A percentile compares a stretch with the other conserved stretches of the same genome.
Evolutionary conservation across 2,113 vertebrate species (phyloP).

Genomic region (Vulpes ferrilata): DNA sequence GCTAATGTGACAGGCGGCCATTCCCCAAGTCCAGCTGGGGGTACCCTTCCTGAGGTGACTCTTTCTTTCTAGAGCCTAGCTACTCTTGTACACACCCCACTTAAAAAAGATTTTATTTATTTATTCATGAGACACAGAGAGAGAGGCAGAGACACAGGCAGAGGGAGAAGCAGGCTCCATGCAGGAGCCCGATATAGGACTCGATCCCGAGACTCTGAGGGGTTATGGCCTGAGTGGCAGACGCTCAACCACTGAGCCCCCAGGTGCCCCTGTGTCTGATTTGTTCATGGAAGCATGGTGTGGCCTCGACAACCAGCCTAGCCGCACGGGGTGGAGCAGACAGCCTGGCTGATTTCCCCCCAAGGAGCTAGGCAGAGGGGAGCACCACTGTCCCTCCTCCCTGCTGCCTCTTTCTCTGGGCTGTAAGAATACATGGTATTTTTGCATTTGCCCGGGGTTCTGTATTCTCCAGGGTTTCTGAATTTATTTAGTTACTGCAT

Average conservation of each 20-base stretch:
- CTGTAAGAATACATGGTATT: rapidly evolving
- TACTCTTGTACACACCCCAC: rapidly evolving
- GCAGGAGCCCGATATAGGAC: too few species aligned
- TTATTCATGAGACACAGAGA: too few species aligned
- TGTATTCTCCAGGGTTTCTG: neutral
- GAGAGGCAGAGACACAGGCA: too few species aligned
- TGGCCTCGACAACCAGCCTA: neutral
- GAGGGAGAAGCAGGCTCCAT: too few species aligned
- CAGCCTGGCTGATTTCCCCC: too few species aligned
- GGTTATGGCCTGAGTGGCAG: too few species aligned
- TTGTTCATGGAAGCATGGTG: neutral
- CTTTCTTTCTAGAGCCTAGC: neutral
- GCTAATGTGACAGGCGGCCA: neutral
- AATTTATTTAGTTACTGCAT: neutral
- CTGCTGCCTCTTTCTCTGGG: neutral
- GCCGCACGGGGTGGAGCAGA: too few species aligned
- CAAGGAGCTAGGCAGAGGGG: neutral
- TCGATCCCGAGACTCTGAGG: too few species aligned
- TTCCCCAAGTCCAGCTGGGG: rapidly evolving
- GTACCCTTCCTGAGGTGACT: too few species aligned
- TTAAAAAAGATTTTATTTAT: neutral
- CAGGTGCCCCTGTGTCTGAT: neutral
- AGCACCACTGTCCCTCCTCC: too few species aligned
- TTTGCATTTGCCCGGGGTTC: neutral
- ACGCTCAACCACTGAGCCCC: too few species aligned